phyloP scores from a whole-genome alignment of 2,888 invertebrate species.

The Leptarthrus brevirostris region DNA sequence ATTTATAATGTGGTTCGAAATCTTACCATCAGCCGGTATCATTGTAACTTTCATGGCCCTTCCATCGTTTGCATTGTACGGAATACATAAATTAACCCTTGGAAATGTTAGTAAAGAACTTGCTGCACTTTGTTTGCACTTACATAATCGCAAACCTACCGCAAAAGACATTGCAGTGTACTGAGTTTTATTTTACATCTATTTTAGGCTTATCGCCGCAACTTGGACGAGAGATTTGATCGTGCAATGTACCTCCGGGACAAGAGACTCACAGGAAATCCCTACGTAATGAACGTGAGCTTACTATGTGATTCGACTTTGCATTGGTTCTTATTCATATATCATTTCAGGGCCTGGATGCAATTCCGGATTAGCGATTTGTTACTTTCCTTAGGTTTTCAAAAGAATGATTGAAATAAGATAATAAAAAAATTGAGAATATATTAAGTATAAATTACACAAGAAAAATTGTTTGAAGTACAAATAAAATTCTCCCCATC shows the following conservation, averaged over 20 bases:
- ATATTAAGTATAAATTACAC: too few relatives aligned
- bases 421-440: too few relatives aligned
- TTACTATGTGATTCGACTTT: conserved; percentile 32
- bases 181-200: not conserved
- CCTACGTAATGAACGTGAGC: conserved; percentile 73
- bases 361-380: conserved; percentile 71
- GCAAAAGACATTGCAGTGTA: too few relatives aligned
- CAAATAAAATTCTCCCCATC: too few relatives aligned
- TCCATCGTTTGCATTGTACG: conserved; percentile 74
- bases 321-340: not conserved
- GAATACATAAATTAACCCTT: conserved; percentile 71
- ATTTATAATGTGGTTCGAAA: conserved; percentile 77
- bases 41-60: conserved; percentile 72
- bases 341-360: conserved; percentile 72
- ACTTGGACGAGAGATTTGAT: conserved; percentile 69
- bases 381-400: too few relatives aligned
- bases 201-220: conserved; percentile 71
- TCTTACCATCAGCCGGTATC: conserved; percentile 74
- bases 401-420: too few relatives aligned
- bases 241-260: conserved; percentile 73
- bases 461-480: too few relatives aligned
- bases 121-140: not conserved
- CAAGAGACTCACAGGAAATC: conserved; percentile 71
- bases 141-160: conserved; percentile 50
- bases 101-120: conserved; percentile 73